A percentile compares a stretch with the other conserved stretches of the same genome.
Evolutionary conservation across 1,140 invertebrate genomes (phyloP).

Genomic region (Cotesia vestalis): DNA sequence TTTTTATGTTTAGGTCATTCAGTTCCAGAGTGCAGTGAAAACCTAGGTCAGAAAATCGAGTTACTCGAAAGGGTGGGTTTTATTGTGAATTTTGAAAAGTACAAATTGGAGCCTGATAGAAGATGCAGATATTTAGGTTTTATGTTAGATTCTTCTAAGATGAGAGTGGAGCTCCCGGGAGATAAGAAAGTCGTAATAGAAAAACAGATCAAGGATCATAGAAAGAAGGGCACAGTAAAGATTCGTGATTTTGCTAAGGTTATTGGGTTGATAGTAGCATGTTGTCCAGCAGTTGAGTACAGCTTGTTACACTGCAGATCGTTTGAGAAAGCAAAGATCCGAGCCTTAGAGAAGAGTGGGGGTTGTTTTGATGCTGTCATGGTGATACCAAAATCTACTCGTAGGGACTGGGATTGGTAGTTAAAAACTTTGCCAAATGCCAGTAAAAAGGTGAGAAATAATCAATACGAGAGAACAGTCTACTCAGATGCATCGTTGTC

Average conservation of each 20-base stretch:
- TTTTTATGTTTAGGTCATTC: slow-evolving; percentile 24
- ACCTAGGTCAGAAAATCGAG: slow-evolving; percentile 26
- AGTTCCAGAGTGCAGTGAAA: slow-evolving; percentile 5
- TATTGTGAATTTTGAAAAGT: slow-evolving; percentile 7
- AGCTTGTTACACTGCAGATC: slow-evolving; percentile 38
- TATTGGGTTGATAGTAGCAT: slow-evolving; percentile 32
- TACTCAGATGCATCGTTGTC: slow-evolving; percentile 49
- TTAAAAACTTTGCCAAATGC: slow-evolving; percentile 39
- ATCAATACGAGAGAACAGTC: slow-evolving; percentile 45
- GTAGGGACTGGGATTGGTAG: slow-evolving; percentile 51
- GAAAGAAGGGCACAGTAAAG: slow-evolving; percentile 17
- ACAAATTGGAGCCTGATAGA: not conserved
- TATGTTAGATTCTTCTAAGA: slow-evolving; percentile 6
- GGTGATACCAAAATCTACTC: not conserved
- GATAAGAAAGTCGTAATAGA: not conserved
- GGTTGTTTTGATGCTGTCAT: not conserved
- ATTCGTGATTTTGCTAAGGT: not conserved
- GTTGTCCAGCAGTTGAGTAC: slow-evolving; percentile 39
- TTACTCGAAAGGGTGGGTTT: slow-evolving; percentile 10
- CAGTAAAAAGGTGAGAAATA: slow-evolving; percentile 27
- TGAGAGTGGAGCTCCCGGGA: not conserved
- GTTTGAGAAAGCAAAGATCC: slow-evolving; percentile 31
- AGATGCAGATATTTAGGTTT: slow-evolving; percentile 7
- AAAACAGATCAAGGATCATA: not conserved
- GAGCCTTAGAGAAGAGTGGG: slow-evolving; percentile 11